Base-by-base conservation (phyloP, 2,797 vertebrate species). In the Hafferia zeledoni region DNA sequence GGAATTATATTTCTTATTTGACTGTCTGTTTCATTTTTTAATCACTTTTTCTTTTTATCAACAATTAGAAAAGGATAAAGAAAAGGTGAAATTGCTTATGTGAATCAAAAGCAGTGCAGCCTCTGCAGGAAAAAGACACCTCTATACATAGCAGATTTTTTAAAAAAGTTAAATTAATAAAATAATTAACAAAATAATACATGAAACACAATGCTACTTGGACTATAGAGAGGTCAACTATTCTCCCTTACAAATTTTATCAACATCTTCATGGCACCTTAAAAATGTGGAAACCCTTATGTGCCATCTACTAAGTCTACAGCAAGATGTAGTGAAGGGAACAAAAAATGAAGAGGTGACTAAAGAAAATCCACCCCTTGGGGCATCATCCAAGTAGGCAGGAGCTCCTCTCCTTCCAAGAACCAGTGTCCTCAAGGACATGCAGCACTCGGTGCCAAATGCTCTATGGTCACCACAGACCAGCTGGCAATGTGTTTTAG, bases 401-500 rank as follows among this genome's bases (percentile, higher is more conserved):
- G 80, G 39, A 79, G 7, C 14, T 43, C 31, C 37, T 76, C 52
- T 84, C 37, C 46, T 95, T 92, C 67, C 88, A 90, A 84, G 56
- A 84, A 50, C 15, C 28, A 18, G 60, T 33, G 41, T 74, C 68
- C 74, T 79, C 2, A 0, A 71, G 52, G 64, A 59, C 44, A 33
- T 2, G 24, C 18, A 59, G 55, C 33, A 44, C 31, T 68, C 0
- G 0, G 10, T 70, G 76, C 72, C 11, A 20, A 65, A 39, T 31
- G 28, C 53, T 92, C 90, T 53, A 55, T 4, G 16, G 70, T 39
- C 46, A 61, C 37, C 53, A 35, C 49, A 71, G 2, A 43, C 25
- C 23, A 71, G 37, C 59, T 61, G 63, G 70, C 63, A 87, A 18
- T 4, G 44, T 83, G n/a, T 24, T 90, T 91, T 90, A 74, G 76